Evolutionary conservation across 2,888 invertebrate genomes (phyloP).

Genomic region (Dorcus parallelipipedus): DNA sequence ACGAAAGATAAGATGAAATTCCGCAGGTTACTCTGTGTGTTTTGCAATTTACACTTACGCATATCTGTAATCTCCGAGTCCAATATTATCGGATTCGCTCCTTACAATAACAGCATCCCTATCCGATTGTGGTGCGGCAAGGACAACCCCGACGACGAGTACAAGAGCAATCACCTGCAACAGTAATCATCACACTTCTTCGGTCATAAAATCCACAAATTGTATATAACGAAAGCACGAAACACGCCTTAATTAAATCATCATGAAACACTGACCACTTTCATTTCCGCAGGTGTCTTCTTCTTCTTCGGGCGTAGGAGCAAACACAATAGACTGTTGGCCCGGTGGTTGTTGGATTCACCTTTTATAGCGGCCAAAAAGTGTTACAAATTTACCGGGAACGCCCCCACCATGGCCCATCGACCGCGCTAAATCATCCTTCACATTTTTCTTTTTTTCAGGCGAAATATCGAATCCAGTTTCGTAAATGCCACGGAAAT

Average conservation of each 20-base stretch:
- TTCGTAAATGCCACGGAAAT: conserved; percentile 10
- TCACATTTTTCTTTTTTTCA: background rate
- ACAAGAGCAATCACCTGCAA: conserved; percentile 27
- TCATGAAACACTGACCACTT: conserved; percentile 9
- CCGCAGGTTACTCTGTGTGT: no score
- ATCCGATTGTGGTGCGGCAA: conserved; percentile 31
- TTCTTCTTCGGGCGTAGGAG: background rate
- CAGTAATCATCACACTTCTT: background rate
- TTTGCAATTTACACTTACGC: conserved; percentile 31
- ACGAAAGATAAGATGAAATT: no score
- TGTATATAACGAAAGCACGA: background rate
- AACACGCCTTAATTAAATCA: background rate
- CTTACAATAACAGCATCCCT: conserved; percentile 59
- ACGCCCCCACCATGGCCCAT: conserved; percentile 11
- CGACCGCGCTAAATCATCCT: no score
- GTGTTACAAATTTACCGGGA: conserved; percentile 15
- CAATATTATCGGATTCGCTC: conserved; percentile 59
- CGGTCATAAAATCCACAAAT: conserved; percentile 2
- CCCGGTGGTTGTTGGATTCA: background rate
- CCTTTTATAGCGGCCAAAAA: conserved; percentile 17
- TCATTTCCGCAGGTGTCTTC: conserved; percentile 9
- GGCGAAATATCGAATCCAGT: conserved; percentile 8
- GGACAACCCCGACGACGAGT: conserved; percentile 20
- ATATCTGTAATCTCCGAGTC: conserved; percentile 43
- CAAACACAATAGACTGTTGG: background rate